phyloP scores from a whole-genome alignment of 2,113 vertebrate species.

The Rhizomys pruinosus region DNA sequence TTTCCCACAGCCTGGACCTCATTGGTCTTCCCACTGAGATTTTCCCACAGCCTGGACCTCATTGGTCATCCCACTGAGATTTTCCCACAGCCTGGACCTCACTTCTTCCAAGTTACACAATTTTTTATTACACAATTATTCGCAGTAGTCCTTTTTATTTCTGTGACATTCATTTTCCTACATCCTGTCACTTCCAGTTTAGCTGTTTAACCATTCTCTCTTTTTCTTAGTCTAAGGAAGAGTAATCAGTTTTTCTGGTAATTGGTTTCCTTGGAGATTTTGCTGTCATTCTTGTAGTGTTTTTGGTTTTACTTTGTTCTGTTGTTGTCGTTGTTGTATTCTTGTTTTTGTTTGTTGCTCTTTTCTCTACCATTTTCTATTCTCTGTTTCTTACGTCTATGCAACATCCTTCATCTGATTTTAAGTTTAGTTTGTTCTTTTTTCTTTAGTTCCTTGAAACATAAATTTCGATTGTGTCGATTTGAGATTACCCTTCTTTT shows the following conservation, averaged over 20 bases:
- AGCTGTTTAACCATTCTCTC: not conserved
- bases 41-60: not conserved
- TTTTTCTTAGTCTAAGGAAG: not conserved
- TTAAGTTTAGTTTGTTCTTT: not conserved
- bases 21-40: not conserved
- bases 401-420: not conserved
- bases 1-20: not conserved
- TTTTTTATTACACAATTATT: not conserved
- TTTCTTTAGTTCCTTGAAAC: not conserved
- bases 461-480: not conserved
- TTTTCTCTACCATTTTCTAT: not conserved
- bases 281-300: not conserved
- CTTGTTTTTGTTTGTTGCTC: not conserved
- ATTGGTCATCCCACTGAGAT: not conserved
- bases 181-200: not conserved
- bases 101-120: not conserved
- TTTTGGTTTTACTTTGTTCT: not conserved
- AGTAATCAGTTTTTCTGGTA: not conserved
- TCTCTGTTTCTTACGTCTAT: not conserved
- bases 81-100: not conserved
- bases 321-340: not conserved
- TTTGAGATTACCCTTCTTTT: not conserved
- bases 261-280: not conserved
- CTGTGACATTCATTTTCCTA: not conserved
- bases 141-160: not conserved